Evolutionary conservation across 92 coral and sea anemone species (phyloP).

Genomic region (Zoanthus sansibaricus): DNA sequence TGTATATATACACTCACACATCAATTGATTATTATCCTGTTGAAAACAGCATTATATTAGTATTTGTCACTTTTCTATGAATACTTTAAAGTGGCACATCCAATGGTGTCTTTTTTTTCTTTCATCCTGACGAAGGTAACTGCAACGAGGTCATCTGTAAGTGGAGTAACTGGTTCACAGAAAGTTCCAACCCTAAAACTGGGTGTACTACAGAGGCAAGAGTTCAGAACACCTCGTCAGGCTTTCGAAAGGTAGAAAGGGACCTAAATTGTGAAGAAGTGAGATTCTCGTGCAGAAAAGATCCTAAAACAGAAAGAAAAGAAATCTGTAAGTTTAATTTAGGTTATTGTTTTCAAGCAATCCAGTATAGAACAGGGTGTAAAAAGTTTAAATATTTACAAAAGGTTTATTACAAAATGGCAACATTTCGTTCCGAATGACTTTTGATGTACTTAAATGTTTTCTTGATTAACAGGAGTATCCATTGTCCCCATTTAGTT

Average conservation of each 20-base stretch:
- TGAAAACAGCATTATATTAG: background rate
- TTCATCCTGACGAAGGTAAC: constrained; percentile 57
- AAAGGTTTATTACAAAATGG: too few species aligned
- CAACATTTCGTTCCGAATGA: too few species aligned
- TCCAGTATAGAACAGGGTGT: too few species aligned
- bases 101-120: background rate
- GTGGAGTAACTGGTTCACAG: constrained; percentile 81
- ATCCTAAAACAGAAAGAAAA: constrained; percentile 53
- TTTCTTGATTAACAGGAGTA: too few species aligned
- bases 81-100: background rate
- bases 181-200: constrained; percentile 61
- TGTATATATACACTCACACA: too few species aligned
- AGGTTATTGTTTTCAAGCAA: too few species aligned
- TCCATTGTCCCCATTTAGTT: too few species aligned
- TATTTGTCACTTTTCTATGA: background rate
- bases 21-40: background rate
- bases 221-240: constrained; percentile 72
- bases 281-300: constrained; percentile 53
- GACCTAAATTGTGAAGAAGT: constrained; percentile 66
- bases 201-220: constrained; percentile 69
- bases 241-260: constrained; percentile 68
- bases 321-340: constrained; percentile 82
- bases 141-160: constrained; percentile 78
- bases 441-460: too few species aligned
- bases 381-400: too few species aligned